phyloP scores from a whole-genome alignment of 2,888 invertebrate species.

The Torymus tubicola region DNA sequence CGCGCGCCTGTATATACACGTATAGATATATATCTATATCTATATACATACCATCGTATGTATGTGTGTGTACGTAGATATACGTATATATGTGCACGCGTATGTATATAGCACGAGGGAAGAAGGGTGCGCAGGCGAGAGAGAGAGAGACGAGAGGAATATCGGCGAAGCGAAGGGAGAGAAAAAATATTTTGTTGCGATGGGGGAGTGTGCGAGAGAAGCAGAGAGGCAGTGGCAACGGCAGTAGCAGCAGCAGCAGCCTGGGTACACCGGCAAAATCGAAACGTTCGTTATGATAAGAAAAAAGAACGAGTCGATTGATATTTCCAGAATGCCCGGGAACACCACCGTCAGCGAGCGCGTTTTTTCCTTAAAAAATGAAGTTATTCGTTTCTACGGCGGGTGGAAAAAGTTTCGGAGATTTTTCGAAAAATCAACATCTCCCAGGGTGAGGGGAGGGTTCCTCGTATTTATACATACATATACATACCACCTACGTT shows the following conservation, averaged over 20 bases:
- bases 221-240: no score
- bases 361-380: no score
- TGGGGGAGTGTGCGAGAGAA: no score
- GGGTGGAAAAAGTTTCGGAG: no score
- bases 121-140: constrained; percentile 22
- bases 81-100: not conserved
- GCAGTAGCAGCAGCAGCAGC: no score
- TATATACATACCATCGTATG: not conserved
- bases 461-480: no score
- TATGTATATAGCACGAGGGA: not conserved
- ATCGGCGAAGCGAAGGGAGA: not conserved
- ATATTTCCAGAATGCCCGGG: no score
- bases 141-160: constrained; percentile 25
- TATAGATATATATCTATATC: not conserved
- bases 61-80: not conserved
- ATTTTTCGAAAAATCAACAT: no score
- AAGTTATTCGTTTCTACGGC: no score
- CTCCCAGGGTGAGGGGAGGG: no score
- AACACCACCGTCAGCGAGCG: no score
- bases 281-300: constrained; percentile 28
- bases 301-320: constrained; percentile 8
- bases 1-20: not conserved
- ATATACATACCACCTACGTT: no score
- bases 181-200: constrained; percentile 34
- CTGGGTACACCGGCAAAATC: not conserved